Evolutionary conservation across 2,888 invertebrate genomes (phyloP), one percentile per base, ranked within the genome.

Genomic region (Frankliniella intonsa): DNA sequence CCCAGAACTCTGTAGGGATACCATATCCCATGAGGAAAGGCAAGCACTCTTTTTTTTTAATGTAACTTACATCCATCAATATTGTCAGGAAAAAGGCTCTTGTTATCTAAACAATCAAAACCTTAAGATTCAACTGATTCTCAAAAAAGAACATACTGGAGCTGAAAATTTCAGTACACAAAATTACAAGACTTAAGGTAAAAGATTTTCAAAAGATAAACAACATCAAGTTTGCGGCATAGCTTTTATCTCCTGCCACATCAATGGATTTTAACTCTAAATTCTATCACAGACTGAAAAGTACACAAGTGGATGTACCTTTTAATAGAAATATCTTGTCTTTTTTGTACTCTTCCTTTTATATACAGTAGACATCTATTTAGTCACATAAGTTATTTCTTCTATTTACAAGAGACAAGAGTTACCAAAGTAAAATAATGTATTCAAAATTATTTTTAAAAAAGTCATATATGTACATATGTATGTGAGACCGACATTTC

Each of bases 241-340:
- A 76, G 9, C 69, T 12, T 55, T 76, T n/a, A 25, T 76, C 69
- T 12, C 22, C n/a, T 62, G 62, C 62, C n/a, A 25, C 19, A 55
- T 12, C 14, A 55, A 55, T 55, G 38, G 62, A 76, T 76, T 2
- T 69, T 25, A 22, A 76, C 69, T 25, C 9, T 22, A 25, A 76
- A 12, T 25, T 76, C 69, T 76, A 76, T 76, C 69, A 76, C 69
- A 76, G 69, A 76, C 69, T 25, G 22, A 25, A 25, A 22, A 76
- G 69, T 76, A 76, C 69, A 76, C 25, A 25, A 76, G 12, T 12
- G 12, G 22, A 76, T 76, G 69, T 76, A 76, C 69, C 10, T 55
- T 9, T 22, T n/a, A 76, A 22, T 25, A 76, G 12, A 76, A 76
- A 76, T 76, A 22, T 25, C 12, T 76, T 25, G 25, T 3, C 11